phyloP scores from a whole-genome alignment of 2,113 vertebrate genomes.

The Coptodon bakossiorum region DNA sequence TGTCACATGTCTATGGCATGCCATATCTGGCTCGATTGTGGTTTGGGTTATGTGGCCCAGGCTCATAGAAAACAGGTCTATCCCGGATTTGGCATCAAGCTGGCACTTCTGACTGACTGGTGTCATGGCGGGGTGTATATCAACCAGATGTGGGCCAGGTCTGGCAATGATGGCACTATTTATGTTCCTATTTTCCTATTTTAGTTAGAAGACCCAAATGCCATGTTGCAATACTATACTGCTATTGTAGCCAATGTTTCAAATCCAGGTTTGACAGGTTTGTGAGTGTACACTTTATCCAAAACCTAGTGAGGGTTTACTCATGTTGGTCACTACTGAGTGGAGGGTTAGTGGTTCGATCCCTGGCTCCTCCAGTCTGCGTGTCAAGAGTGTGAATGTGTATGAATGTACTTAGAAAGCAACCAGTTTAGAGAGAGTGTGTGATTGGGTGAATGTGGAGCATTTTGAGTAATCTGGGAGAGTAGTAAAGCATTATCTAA shows the following conservation, averaged over 20 bases:
- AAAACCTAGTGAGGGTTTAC: background rate
- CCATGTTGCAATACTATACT: background rate
- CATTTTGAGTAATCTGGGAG: no score
- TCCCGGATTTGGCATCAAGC: background rate
- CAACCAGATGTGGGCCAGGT: background rate
- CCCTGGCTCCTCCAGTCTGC: background rate
- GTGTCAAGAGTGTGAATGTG: background rate
- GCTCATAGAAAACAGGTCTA: background rate
- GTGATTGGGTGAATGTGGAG: background rate
- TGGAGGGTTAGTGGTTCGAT: accelerated
- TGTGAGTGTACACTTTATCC: background rate
- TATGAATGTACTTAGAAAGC: background rate
- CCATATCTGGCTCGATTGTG: background rate
- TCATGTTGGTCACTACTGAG: background rate
- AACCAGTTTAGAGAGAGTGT: background rate
- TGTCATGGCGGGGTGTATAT: background rate
- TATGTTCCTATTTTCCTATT: background rate
- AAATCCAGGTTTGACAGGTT: background rate
- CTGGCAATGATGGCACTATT: background rate
- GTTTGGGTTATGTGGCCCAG: background rate
- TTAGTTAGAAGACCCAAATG: background rate
- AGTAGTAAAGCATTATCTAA: accelerated
- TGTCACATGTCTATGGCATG: background rate
- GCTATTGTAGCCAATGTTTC: accelerated
- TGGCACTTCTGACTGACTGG: background rate